Evolutionary conservation across 2,797 vertebrate genomes (phyloP).

Genomic region (Liasis olivaceus): DNA sequence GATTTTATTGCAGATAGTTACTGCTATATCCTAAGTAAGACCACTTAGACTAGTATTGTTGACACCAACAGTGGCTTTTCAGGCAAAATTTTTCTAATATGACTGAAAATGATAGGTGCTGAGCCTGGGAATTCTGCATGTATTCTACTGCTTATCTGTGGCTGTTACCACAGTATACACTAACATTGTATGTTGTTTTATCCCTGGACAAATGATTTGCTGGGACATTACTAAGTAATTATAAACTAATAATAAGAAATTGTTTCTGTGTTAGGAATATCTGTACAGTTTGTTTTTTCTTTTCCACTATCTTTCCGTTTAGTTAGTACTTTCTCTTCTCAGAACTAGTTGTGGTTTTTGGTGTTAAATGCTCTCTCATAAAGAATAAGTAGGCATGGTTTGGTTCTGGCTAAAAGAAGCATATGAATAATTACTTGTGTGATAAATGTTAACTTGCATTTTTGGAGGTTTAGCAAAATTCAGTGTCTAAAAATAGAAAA

Average conservation of each 20-base stretch:
- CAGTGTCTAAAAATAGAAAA: conserved; percentile 12
- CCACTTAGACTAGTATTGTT: not conserved
- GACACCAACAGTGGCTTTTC: not conserved
- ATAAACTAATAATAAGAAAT: not conserved
- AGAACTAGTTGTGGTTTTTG: not conserved
- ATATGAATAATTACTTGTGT: not conserved
- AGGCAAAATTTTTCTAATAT: not conserved
- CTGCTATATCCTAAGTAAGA: not conserved
- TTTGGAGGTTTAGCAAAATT: not conserved
- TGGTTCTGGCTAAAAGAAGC: not conserved
- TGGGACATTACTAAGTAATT: not conserved
- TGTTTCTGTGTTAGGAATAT: not conserved
- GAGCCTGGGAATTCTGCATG: not conserved
- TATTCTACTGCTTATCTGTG: not conserved
- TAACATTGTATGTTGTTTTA: not conserved
- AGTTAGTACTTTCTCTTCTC: not conserved
- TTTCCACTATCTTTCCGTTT: not conserved
- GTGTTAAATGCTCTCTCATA: not conserved
- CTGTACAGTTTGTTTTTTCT: not conserved
- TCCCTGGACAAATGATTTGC: not conserved
- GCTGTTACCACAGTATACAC: not conserved
- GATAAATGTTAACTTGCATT: not conserved
- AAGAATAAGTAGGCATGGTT: not conserved
- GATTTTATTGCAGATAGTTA: not conserved
- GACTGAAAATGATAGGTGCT: not conserved